Conservation (phyloP, 2,797 vertebrate species). For the Rhabdophis nuchalis region DNA sequence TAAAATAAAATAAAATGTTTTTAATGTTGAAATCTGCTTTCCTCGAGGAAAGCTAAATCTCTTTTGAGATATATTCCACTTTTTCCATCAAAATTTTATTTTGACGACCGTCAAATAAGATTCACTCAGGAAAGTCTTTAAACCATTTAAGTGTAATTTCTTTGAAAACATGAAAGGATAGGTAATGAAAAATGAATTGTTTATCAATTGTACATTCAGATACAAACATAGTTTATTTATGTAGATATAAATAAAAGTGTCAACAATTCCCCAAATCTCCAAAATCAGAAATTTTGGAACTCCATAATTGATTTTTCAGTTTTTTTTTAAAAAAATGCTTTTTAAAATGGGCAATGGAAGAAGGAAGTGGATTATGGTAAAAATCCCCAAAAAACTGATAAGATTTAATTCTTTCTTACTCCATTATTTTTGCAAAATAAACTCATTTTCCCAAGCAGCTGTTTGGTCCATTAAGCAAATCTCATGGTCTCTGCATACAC, state of each 20-base stretch:
- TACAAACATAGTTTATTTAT: not conserved
- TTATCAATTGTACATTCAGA: not conserved
- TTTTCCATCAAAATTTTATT: not conserved
- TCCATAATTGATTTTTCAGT: not conserved
- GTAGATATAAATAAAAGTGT: not conserved
- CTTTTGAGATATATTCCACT: not conserved
- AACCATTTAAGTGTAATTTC: not conserved
- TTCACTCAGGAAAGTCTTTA: not conserved
- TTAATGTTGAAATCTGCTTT: constrained; percentile 4
- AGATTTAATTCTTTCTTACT: not conserved
- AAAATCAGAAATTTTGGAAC: not conserved
- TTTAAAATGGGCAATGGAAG: not conserved
- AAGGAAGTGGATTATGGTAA: not conserved
- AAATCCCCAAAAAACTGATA: too few species aligned
- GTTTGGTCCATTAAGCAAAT: not conserved
- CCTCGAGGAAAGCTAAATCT: not conserved
- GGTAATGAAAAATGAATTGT: not conserved
- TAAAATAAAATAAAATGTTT: constrained; percentile 17
- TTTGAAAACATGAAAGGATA: not conserved
- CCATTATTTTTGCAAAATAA: not conserved
- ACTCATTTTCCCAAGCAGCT: not conserved
- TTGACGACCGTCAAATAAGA: fast-evolving
- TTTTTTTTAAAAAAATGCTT: not conserved
- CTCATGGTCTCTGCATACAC: not conserved
- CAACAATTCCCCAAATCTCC: not conserved